Percentiles rank a stretch among this genome's conserved stretches.
These are phyloP conservation scores for Perca schrenkii DNA, from an alignment of 2,113 vertebrate species.

Conservation along the genomic window DNA sequence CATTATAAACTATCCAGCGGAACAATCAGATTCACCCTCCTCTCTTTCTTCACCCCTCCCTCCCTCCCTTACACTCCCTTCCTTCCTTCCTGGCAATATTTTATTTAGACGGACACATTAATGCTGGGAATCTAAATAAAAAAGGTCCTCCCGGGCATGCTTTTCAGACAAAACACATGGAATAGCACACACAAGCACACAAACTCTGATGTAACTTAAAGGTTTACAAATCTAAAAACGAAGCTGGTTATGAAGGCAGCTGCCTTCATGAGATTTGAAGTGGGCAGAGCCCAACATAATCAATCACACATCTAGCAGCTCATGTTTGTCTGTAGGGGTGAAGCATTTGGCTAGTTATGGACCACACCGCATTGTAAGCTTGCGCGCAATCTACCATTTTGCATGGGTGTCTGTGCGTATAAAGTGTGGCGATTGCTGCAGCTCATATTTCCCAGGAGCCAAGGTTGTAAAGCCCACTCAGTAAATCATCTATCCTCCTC, in stretches of 20 bases:
- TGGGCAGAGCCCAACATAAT: constrained; percentile 45
- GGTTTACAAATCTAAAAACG: constrained; percentile 22
- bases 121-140: constrained; percentile 24
- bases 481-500: constrained; percentile 73
- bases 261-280: constrained; percentile 34
- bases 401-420: constrained; percentile 12
- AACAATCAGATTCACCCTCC: constrained; percentile 79
- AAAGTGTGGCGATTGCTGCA: constrained; percentile 23
- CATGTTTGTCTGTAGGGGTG: constrained; percentile 34
- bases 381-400: constrained; percentile 45
- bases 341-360: constrained; percentile 64
- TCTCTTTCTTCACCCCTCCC: constrained; percentile 40
- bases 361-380: constrained; percentile 27
- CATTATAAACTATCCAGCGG: constrained; percentile 78
- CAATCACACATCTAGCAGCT: constrained; percentile 57
- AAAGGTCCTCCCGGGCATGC: constrained; percentile 31
- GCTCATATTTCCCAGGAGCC: constrained; percentile 77
- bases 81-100: constrained; percentile 48
- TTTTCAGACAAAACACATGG: background rate
- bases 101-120: constrained; percentile 53
- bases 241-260: constrained; percentile 42
- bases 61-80: constrained; percentile 30
- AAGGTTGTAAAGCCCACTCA: constrained; percentile 70
- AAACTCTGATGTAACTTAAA: constrained; percentile 9
- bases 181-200: constrained; percentile 13